Evolutionary conservation across 2,888 invertebrate species (phyloP), one percentile per base, ranked within the genome.

Genomic region (Heliconius ismenius): DNA sequence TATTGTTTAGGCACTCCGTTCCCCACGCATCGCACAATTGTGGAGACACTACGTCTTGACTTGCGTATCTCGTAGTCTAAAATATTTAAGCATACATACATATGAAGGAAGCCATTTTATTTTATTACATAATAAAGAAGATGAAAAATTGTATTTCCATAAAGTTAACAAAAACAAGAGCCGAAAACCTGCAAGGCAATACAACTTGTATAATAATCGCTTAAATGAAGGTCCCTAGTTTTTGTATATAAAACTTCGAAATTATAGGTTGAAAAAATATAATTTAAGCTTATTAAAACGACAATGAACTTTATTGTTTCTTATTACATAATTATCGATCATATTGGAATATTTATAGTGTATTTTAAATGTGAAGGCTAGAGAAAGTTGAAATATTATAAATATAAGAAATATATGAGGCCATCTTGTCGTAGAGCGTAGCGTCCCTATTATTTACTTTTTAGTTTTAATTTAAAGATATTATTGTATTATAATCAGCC

Each of bases 271-370:
- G n/a, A 32, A 70, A 70, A 28, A 15, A n/a, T 11, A 54, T 58
- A 70, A 32, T 43, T 67, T 43, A 58, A 58, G 3, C 58, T 58
- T 70, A 24, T 15, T 36, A 70, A 15, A 36, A 43, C 32, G 70
- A 36, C 73, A 73, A 43, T 73, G 73, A 63, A 39, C 73, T 73
- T 73, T 73, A 73, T 72, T 62, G 24, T 62, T 39, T 39, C 60
- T 21, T 62, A 18, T 21, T 49, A 49, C 9, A 49, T 49, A n/a
- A 58, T 58, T 58, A n/a, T n/a, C 58, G 58, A 58, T 58, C 58
- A 58, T 58, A 58, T 49, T 49, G 21, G 49, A 21, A 62, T 69
- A 49, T 54, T 54, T 62, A 26, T 36, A 4, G 11, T 6, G 24
- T 24, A 4, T 26, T 62, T 63, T 62, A 62, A 39, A 63, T 73